Evolutionary conservation across 2,113 vertebrate species (phyloP), one percentile per base, ranked within the genome.

Genomic region (Tachuris rubrigastra): DNA sequence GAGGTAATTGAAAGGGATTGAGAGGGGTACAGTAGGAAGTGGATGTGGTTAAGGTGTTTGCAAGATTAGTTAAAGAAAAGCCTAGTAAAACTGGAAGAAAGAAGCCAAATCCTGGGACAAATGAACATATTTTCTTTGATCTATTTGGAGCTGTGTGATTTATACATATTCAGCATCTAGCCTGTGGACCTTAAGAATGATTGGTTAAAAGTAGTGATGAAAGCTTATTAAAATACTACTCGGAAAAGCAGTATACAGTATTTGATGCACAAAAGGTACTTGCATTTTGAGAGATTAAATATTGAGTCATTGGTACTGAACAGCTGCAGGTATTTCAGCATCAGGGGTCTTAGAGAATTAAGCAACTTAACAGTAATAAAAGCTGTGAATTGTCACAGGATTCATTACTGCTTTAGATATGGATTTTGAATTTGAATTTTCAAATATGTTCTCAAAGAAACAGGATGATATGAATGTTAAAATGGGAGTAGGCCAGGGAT

Each of bases 1-100:
- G 62, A 95, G 88, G 75, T 93, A 96, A 91, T 76, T 93, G 90
- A 95, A 97, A 93, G 44, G 31, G 58, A 89, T 90, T 89, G 85
- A 92, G 60, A 77, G 46, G 47, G 69, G 47, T 90, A 50, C 28
- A 55, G 84, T 84, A 85, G 85, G 95, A 96, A 95, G 87, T 84
- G 72, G 72, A 83, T 94, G 84, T 78, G 77, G 93, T 75, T 83
- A 77, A 95, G 85, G 60, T 39, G 79, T 95, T 89, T 92, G 73
- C 24, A 67, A 93, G 86, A 95, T 95, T 95, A 95, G 71, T 42
- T 50, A 71, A 79, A 91, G 56, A 63, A 90, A 96, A 94, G 47
- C 28, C 85, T 90, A 46, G 87, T 89, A 89, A 92, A 95, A 84
- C 47, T 87, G n/a, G 60, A 91, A 90, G 83, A 33, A 89, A 76